Evolutionary conservation across 2,797 vertebrate species (phyloP), one percentile per base, ranked within the genome.

Genomic region (Eospalax fontanierii): DNA sequence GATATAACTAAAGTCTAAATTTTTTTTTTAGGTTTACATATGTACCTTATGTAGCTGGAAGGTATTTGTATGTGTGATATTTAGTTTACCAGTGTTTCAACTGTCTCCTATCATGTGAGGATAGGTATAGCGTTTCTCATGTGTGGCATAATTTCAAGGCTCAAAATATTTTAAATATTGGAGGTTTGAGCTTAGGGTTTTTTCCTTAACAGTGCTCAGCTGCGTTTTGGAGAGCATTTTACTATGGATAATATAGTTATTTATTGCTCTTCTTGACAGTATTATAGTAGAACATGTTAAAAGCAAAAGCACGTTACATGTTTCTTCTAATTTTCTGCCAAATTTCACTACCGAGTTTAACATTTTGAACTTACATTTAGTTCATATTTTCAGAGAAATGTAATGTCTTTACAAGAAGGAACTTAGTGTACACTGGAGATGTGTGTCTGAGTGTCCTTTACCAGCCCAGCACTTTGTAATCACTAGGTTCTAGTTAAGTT

Each of bases 151-250:
- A 75, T 33, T 16, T 76, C n/a, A 66, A 73, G 28, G 19, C 15
- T 63, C 40, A 87, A 65, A 50, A 74, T 38, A 15, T 30, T 82
- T 66, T n/a, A 57, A n/a, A 59, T 59, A 35, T 16, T 30, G 11
- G 46, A 66, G 3, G n/a, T 59, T 59, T 70, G 21, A 33, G 24
- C 33, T 19, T 46, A 38, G n/a, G 7, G 43, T 15, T 61, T 68
- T 35, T 24, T n/a, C n/a, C n/a, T n/a, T n/a, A n/a, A n/a, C n/a
- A n/a, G 59, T n/a, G 10, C 16, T 38, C 71, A 82, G 1, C 30
- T 33, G 70, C 9, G 21, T 65, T 91, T 87, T 74, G 14, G 46
- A 78, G 78, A 91, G 81, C 21, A 24, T 85, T 86, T 95, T 14
- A 35, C 16, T 63, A 0, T 70, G 40, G 35, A 65, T 30, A 59